Evolutionary conservation across 1,140 invertebrate species (phyloP), one percentile per base, ranked within the genome.

Genomic region (Brevipalpus yothersi): DNA sequence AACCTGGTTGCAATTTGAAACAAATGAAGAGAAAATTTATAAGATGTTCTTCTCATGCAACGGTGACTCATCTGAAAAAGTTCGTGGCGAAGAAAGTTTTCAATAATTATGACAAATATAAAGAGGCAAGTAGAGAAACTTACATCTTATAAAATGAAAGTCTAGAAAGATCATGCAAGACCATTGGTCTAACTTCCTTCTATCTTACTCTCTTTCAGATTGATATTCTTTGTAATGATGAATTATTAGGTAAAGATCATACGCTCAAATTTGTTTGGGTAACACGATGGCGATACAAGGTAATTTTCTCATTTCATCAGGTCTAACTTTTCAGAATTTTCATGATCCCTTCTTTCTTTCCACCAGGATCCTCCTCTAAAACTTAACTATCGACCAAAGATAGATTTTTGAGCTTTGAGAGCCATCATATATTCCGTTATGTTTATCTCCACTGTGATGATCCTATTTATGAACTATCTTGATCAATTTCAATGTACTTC

Each of bases 211-310:
- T 45, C 61, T 59, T 63, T 69, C 73, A 90, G 84, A 86, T 96
- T 72, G 94, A 99, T 75, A 92, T 98, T 69, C 76, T 96, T 68
- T 98, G 93, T 75, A 96, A 97, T 76, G 85, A 96, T 70, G 92
- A 98, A 77, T 76, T 97, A 62, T 73, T 98, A 69, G 94, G 93
- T 47, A 96, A 96, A 73, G 93, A 98, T 72, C 94, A 97, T 71
- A 97, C 92, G 42, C 76, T 98, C 58, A 96, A 97, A 73, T 99
- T 98, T 75, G 92, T 98, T 41, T 89, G 86, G 68, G 86, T 97
- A 15, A 98, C 94, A 43, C 77, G 91, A 67, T 97, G 93, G 91
- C 80, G 92, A 74, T 90, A 91, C 74, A 81, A 88, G 66, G 88
- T 73, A 63, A 61, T 40, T 63, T 12, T 4, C 41, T 9, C 13